A percentile compares a stretch with the other conserved stretches of the same genome.
These are phyloP conservation scores for Bibio marci DNA, from an alignment of 2,888 invertebrate species.

Conservation along the genomic window DNA sequence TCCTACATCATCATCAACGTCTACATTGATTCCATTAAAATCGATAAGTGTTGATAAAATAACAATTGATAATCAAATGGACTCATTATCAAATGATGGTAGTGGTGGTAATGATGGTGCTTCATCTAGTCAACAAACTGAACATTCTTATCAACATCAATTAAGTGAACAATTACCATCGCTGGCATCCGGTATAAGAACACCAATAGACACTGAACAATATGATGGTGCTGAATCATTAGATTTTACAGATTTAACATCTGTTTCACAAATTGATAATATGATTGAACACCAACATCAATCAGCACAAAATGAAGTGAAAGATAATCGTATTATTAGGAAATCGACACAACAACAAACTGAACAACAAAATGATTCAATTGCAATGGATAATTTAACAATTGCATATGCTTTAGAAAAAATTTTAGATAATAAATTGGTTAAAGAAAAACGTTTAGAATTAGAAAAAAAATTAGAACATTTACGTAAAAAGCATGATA, in stretches of 20 bases:
- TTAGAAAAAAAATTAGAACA: constrained; percentile 76
- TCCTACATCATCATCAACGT: no score
- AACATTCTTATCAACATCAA: constrained; percentile 17
- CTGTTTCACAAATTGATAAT: not conserved
- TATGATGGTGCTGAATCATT: no score
- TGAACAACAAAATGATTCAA: constrained; percentile 21
- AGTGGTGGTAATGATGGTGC: constrained; percentile 11
- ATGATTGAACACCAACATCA: not conserved
- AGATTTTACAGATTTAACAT: not conserved
- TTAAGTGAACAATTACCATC: constrained; percentile 27
- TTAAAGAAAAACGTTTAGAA: constrained; percentile 67
- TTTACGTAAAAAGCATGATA: constrained; percentile 64
- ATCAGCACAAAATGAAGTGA: no score
- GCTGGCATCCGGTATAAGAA: constrained; percentile 17
- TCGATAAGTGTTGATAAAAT: not conserved
- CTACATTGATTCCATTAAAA: constrained; percentile 13
- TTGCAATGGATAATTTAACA: constrained; percentile 21
- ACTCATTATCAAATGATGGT: constrained; percentile 3
- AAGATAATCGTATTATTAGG: no score
- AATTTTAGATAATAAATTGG: constrained; percentile 62
- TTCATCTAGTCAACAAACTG: constrained; percentile 15
- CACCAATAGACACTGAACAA: constrained; percentile 13
- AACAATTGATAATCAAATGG: not conserved
- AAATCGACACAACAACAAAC: constrained; percentile 17
- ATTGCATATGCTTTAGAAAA: constrained; percentile 61